Evolutionary conservation across 2,797 vertebrate genomes (phyloP).

Genomic region (Microhierax caerulescens): DNA sequence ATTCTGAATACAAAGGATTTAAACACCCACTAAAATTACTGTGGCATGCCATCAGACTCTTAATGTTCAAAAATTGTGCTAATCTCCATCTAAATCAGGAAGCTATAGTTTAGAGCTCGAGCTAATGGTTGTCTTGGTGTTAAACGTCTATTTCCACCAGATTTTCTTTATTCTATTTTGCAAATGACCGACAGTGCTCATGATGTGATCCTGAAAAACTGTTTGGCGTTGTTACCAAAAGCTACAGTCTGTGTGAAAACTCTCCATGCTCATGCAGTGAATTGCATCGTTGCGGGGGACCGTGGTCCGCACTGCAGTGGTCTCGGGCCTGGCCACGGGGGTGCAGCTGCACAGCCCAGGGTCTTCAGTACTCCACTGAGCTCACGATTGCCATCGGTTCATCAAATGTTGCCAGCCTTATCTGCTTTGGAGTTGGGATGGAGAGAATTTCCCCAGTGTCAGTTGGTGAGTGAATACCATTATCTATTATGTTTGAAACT

Average conservation of each 20-base stretch:
- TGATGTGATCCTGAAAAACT: constrained; percentile 31
- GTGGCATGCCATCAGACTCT: constrained; percentile 35
- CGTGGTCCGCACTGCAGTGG: background rate
- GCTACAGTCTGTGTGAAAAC: constrained; percentile 4
- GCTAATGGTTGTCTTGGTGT: constrained; percentile 36
- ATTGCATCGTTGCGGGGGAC: background rate
- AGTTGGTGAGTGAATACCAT: constrained; percentile 49
- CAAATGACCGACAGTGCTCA: constrained; percentile 33
- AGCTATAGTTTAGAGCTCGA: constrained; percentile 39
- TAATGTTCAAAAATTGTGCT: constrained; percentile 28
- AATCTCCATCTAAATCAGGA: constrained; percentile 22
- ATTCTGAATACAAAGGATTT: constrained; percentile 36
- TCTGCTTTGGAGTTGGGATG: constrained; percentile 78
- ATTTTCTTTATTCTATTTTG: constrained; percentile 17
- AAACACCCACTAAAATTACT: constrained; percentile 34
- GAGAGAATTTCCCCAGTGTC: constrained; percentile 75
- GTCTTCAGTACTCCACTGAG: constrained; percentile 77
- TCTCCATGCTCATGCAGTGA: constrained; percentile 68
- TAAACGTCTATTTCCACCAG: constrained; percentile 35
- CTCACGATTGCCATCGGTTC: constrained; percentile 79
- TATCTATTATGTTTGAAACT: constrained; percentile 61
- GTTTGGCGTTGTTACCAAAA: background rate
- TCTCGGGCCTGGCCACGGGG: background rate
- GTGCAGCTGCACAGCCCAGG: background rate
- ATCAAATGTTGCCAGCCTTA: constrained; percentile 77